Percentiles rank a stretch among this genome's conserved stretches.
Evolutionary conservation across 2,888 invertebrate genomes (phyloP).

Genomic region (Dynastes hyllus): DNA sequence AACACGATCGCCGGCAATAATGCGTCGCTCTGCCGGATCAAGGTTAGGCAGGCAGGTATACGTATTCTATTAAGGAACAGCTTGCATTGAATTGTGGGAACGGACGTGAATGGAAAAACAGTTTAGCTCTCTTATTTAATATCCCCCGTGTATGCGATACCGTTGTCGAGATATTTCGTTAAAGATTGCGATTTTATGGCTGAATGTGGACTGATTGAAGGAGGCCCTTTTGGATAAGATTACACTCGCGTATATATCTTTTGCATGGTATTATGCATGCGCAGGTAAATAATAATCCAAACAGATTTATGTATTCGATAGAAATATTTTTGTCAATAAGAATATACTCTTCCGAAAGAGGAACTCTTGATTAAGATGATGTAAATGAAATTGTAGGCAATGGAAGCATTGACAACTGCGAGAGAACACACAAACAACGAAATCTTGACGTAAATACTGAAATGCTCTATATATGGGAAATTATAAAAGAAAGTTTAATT

Average conservation of each 20-base stretch:
- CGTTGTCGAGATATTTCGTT: neutral
- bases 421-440: too few relatives aligned
- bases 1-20: conserved; percentile 22
- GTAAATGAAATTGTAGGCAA: too few relatives aligned
- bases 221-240: conserved; percentile 3
- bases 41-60: conserved; percentile 25
- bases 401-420: too few relatives aligned
- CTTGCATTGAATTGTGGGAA: conserved; percentile 24
- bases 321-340: neutral
- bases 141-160: conserved; percentile 10
- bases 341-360: too few relatives aligned
- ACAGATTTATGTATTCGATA: conserved; percentile 1
- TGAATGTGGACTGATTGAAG: conserved; percentile 7
- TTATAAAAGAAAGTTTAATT: too few relatives aligned
- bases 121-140: conserved; percentile 28
- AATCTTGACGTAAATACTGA: too few relatives aligned
- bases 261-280: neutral
- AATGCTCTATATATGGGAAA: too few relatives aligned
- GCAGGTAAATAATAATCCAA: neutral
- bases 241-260: neutral
- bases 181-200: conserved; percentile 19
- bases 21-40: conserved; percentile 17
- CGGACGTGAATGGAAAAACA: conserved; percentile 32
- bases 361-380: too few relatives aligned
- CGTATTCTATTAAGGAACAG: conserved; percentile 12